Evolutionary conservation across 2,797 vertebrate genomes (phyloP).

Genomic region (Urophycis tenuis): DNA sequence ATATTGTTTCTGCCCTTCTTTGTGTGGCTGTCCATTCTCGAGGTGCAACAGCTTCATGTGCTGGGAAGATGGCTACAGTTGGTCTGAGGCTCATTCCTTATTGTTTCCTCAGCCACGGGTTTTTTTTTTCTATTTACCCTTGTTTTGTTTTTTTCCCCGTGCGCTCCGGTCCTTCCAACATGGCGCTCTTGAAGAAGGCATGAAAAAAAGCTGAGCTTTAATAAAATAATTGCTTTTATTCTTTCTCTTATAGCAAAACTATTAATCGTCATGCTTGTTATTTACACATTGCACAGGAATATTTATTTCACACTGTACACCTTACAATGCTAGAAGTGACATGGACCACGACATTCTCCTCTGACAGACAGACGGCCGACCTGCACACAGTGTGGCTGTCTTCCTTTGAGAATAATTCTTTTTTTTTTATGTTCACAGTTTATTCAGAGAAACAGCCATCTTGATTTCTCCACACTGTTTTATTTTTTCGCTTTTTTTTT

Average conservation of each 20-base stretch:
- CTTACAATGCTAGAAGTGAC: constrained; percentile 82
- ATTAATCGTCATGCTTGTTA: constrained; percentile 91
- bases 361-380: constrained; percentile 73
- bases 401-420: constrained; percentile 56
- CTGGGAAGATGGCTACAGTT: constrained; percentile 10
- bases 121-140: constrained; percentile 10
- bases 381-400: constrained; percentile 69
- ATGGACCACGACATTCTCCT: constrained; percentile 79
- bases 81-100: constrained; percentile 25
- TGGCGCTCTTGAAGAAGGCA: constrained; percentile 71
- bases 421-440: constrained; percentile 70
- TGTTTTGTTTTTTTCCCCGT: constrained; percentile 17
- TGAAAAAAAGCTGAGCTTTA: constrained; percentile 85
- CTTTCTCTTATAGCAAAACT: constrained; percentile 93
- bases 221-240: constrained; percentile 99
- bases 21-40: not conserved
- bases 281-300: constrained; percentile 87
- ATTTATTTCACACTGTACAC: constrained; percentile 86
- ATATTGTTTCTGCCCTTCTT: not conserved
- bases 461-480: constrained; percentile 67
- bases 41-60: not conserved
- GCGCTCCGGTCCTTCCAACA: constrained; percentile 30
- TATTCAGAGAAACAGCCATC: constrained; percentile 71
- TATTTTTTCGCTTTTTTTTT: constrained; percentile 60
- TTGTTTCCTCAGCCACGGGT: not conserved